Evolutionary conservation across 2,888 invertebrate genomes (phyloP), one percentile per base, ranked within the genome.

Genomic region (Leptopilina myrica): DNA sequence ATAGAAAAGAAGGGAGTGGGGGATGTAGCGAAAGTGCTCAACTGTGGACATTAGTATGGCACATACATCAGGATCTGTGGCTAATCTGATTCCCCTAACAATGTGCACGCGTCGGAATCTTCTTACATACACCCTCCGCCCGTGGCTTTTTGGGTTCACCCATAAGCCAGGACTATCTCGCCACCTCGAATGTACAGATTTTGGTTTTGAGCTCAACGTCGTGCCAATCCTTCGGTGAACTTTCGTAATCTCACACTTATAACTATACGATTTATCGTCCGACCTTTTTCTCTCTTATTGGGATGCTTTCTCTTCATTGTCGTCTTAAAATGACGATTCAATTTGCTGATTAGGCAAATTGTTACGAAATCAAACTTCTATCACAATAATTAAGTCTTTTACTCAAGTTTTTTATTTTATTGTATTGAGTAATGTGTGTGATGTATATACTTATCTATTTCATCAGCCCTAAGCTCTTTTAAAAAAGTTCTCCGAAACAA

Each of bases 71-170:
- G 88, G 89, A 89, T 91, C 88, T 84, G 84, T 85, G 87, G 88
- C 89, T 91, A 91, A 91, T 91, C 91, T 91, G 90, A 91, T 91
- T 90, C 91, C 90, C 90, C 89, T 91, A 91, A 91, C 91, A 91
- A 91, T 91, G 91, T 90, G 91, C 91, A 91, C 91, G 91, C 91
- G 90, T 89, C 88, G 91, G 91, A 91, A 91, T 91, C 91, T 91
- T 91, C 91, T 91, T 91, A 91, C 89, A 88, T 87, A 85, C 11
- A 12, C 87, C 85, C 69, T 53, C 14, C 64, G 64, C 40, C 73
- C 78, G 49, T 78, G 79, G 82, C 79, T 80, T 83, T 82, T 78
- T 80, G 81, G 81, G 76, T 78, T 82, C 84, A 82, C 82, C 82
- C 85, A 83, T 83, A 82, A 79, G 82, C 76, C 81, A 80, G 78